Base-by-base conservation (phyloP, 2,888 invertebrate species). In the Rhabditoides inermis region DNA sequence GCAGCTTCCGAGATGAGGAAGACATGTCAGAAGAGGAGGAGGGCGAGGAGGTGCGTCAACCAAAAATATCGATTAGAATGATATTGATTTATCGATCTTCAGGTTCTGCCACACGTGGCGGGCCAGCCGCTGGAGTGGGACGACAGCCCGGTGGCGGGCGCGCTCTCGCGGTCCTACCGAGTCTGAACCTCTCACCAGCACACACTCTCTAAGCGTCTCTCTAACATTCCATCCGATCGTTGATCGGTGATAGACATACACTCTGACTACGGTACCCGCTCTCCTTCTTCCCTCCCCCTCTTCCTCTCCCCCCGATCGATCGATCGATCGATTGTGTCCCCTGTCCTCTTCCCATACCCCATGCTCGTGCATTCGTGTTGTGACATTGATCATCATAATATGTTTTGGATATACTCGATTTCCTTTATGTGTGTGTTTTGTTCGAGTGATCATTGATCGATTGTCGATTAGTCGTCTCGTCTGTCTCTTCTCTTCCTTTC, bases 101-200 rank as follows among this genome's bases (percentile, higher is more conserved):
- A 65, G 53, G 63, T 63, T 27, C 56, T 65, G 4, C 65, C 65
- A 6, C 65, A 65, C 37, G 36, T 58, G 44, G 61, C 62, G 23
- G 49, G 51, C 12, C 56, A 51, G 18, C 60, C 61, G 37, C 58
- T 83, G 54, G 83, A 83, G 70, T 83, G 83, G 83, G 83, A 83
- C 75, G 82, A 84, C 73, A 65, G 65, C 51, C 63, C 62, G 39
- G 56, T 56, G 28, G 49, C 60, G 10, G 51, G 63, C 10, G 55
- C 64, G 10, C 61, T 60, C 51, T 52, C 65, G 15, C 63, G 65
- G 10, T 65, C 65, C 36, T 68, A 68, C 55, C 60, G 67, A 49
- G 65, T 68, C 51, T 60, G 37, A 51, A 6, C n/a, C 7, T 30
- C 23, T 18, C 25, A 35, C n/a, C 28, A 30, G 12, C 26, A 18